Evolutionary conservation across 1,140 invertebrate species (phyloP), one percentile per base, ranked within the genome.

Genomic region (Brachionus plicatilis): DNA sequence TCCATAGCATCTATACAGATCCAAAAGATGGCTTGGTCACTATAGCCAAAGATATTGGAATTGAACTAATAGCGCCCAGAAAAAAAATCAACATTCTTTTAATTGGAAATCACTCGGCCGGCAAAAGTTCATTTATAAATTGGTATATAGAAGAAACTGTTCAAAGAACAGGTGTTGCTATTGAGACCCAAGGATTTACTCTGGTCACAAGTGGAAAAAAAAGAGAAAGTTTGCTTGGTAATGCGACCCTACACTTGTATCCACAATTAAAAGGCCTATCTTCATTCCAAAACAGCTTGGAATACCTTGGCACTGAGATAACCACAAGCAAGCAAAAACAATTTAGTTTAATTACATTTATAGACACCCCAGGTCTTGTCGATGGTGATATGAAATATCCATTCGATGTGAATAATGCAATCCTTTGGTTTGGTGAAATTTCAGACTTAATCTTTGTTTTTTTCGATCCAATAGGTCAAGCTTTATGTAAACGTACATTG

Each of bases 301-400:
- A 92, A 87, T 92, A 92, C 87, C 86, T 93, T 60, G 88, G 88
- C 1, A 92, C 92, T 17, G 92, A 93, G 87, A 90, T 93, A 29
- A 91, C 91, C 41, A 92, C 92, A 27, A 92, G 92, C 0, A 91
- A 91, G 85, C 89, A 92, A 85, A 92, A 91, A 87, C 92, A 91
- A 85, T 92, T 92, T 86, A 91, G 89, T 85, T 87, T 93, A 76
- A 91, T 93, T 7, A 92, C 92, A 12, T 93, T 93, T 87, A 90
- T 93, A 45, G 92, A 93, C 86, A 92, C 92, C 3, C 92, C 92
- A 43, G 92, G 92, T 8, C 87, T 93, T 9, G 92, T 92, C 3
- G 92, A 93, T 89, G 92, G 92, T 3, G 92, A 92, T 85, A 92
- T 92, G 92, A 91, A 92, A 85, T 93, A 93, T 88, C 92, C 92